Evolutionary conservation across 1,140 invertebrate species (phyloP), one percentile per base, ranked within the genome.

Genomic region (Adelges cooleyi): DNA sequence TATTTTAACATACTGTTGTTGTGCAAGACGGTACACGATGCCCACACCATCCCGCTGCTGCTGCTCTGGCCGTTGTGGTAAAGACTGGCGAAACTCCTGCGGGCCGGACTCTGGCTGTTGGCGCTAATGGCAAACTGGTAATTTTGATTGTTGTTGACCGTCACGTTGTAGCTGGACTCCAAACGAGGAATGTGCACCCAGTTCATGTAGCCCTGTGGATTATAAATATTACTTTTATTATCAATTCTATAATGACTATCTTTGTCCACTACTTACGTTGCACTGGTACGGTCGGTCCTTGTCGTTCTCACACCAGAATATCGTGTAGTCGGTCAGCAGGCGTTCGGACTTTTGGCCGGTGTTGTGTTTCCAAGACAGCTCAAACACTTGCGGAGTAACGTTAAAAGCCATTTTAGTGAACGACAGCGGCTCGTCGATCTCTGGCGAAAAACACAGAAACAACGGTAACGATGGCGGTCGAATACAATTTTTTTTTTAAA

Each of bases 1-100:
- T n/a, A n/a, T 62, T 17, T 11, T 38, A 33, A 6, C 48, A 67
- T 69, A 77, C 76, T 71, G 70, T 80, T 81, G 68, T 83, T 81
- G 69, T 83, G 81, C 15, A 86, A 80, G 38, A 86, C 80, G 3
- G 85, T 86, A 74, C 87, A 89, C 2, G 80, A 80, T 9, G 86
- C 83, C 86, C 86, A 88, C 9, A 83, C 76, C 82, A 89, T 87
- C 0, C 86, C 86, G 72, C 85, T 87, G 68, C 84, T 86, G 25
- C 44, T 40, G 9, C 29, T 33, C 11, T 6, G 29, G 11, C 11
- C 5, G 11, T 5, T 6, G 29, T 33, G 29, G 5, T 59, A 40
- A 25, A 44, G 29, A 29, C 27, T 0, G 22, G 17, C 15, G 10
- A 2, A 15, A 2, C 25, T 17, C 11, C 29, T 46, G 10, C 15